A percentile compares a stretch with the other conserved stretches of the same genome.
These are phyloP conservation scores for Eospalax fontanierii DNA, from an alignment of 2,797 vertebrate species.

Conservation along the genomic window DNA sequence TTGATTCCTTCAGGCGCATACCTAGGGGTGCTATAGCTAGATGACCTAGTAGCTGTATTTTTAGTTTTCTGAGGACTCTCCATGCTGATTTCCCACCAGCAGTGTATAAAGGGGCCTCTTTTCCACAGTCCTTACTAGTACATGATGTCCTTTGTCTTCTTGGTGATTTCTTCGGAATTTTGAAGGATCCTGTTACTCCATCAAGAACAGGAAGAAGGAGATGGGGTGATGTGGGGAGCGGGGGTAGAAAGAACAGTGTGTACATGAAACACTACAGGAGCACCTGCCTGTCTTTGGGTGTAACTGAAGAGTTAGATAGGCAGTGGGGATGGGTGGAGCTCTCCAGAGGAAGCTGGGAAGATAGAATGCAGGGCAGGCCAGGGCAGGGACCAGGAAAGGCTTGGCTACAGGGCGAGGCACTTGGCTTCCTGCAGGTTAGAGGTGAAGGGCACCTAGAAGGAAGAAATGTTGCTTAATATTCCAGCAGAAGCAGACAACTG, in stretches of 20 bases:
- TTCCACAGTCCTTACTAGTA: neutral
- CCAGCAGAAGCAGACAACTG: neutral
- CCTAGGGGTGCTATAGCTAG: neutral
- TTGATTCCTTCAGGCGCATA: neutral
- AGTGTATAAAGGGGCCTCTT: neutral
- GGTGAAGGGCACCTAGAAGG: neutral
- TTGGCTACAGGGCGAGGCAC: neutral
- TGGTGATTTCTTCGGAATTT: neutral
- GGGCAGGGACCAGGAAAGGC: neutral
- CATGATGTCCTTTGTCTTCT: neutral
- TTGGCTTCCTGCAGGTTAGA: neutral
- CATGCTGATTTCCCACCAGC: neutral
- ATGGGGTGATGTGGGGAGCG: too few species aligned
- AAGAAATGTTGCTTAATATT: neutral
- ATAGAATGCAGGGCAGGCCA: neutral
- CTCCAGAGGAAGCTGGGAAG: neutral
- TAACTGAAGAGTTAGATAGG: neutral
- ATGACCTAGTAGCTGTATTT: neutral
- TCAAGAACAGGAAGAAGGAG: neutral
- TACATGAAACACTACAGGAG: rapidly evolving
- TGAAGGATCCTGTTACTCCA: neutral
- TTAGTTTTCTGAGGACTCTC: neutral
- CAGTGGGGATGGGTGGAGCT: too few species aligned
- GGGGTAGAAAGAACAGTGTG: neutral
- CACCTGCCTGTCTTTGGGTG: neutral